These are phyloP conservation scores for Carcharodon carcharias DNA, from an alignment of 2,797 vertebrate species.

Conservation along the genomic window DNA sequence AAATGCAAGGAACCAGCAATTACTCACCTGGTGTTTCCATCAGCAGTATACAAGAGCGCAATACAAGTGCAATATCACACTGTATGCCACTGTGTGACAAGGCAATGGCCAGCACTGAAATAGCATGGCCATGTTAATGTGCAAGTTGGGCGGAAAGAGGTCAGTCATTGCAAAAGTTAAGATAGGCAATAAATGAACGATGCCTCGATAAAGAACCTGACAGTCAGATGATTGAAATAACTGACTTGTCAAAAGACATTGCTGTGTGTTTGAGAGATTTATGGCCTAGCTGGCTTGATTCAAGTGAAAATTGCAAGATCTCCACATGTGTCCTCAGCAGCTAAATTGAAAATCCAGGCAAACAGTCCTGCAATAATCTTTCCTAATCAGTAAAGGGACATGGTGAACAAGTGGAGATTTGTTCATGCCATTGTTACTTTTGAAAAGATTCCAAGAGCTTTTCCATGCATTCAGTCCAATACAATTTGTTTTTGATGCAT, in stretches of 20 bases:
- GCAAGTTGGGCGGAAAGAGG: not conserved
- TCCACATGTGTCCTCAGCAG: not conserved
- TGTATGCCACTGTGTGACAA: not conserved
- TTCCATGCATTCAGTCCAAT: not conserved
- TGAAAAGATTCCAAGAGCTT: slow-evolving; percentile 17
- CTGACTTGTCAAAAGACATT: not conserved
- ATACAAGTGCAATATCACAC: not conserved
- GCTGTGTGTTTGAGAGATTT: not conserved
- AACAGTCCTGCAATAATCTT: not conserved
- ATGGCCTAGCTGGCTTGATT: not conserved
- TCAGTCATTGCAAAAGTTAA: not conserved
- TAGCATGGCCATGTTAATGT: not conserved
- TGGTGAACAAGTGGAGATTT: not conserved
- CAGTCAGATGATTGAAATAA: not conserved
- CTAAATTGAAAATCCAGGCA: slow-evolving; percentile 1
- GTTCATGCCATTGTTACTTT: not conserved
- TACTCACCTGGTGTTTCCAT: not conserved
- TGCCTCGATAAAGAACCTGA: not conserved
- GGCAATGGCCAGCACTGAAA: not conserved
- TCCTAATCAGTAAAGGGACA: not conserved
- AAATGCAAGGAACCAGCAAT: not conserved
- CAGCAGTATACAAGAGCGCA: not conserved
- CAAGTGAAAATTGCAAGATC: not conserved
- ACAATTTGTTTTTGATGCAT: not conserved
- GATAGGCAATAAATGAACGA: not conserved